Conservation (phyloP, 2,797 vertebrate genomes). For the Setipinna tenuifilis region DNA sequence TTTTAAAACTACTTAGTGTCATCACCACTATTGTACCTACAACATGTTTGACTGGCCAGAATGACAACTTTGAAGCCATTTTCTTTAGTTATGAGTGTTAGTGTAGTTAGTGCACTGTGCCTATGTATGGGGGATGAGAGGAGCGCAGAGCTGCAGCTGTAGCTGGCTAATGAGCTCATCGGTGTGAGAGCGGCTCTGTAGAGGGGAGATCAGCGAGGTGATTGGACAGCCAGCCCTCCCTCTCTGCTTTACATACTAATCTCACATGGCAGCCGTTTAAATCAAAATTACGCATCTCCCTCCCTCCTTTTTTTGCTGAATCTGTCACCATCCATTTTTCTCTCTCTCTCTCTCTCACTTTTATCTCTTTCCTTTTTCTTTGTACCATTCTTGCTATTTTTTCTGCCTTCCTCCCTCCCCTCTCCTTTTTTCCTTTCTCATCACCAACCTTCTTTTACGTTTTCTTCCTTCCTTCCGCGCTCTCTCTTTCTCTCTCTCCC, state of each 20-base stretch:
- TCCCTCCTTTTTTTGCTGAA: neutral
- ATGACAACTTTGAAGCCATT: too few species aligned
- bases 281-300: neutral
- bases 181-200: neutral
- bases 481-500: neutral
- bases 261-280: neutral
- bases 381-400: too few species aligned
- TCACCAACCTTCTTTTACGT: too few species aligned
- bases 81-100: too few species aligned
- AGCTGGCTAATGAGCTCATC: neutral
- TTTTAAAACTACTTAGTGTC: too few species aligned
- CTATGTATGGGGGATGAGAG: too few species aligned
- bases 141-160: neutral
- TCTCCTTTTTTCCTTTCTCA: too few species aligned
- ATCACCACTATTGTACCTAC: too few species aligned
- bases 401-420: too few species aligned
- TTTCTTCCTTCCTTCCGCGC: neutral
- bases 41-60: too few species aligned
- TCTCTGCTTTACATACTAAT: constrained; percentile 19
- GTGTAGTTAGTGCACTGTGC: too few species aligned
- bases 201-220: neutral
- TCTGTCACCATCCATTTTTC: neutral
- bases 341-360: neutral
- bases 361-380: neutral
- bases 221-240: neutral